phyloP scores from a whole-genome alignment of 2,797 vertebrate genomes.

The Melanotaenia nigrans region DNA sequence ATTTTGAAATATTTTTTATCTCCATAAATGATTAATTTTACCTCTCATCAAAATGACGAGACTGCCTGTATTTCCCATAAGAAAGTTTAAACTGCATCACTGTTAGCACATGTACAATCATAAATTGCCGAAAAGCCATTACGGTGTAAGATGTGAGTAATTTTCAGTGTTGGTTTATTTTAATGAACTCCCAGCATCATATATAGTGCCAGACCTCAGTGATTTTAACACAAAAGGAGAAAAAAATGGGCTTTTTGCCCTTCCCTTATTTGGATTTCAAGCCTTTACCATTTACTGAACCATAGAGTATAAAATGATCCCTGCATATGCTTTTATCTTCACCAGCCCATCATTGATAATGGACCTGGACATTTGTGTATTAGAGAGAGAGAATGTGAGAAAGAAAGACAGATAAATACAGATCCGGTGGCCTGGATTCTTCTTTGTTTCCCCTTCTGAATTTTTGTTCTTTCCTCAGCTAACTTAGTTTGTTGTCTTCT shows the following conservation, averaged over 20 bases:
- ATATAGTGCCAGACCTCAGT: neutral
- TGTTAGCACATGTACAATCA: neutral
- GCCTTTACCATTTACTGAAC: constrained; percentile 10
- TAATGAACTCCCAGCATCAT: neutral
- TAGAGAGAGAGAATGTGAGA: neutral
- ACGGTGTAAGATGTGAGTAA: constrained; percentile 5
- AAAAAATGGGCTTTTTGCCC: constrained; percentile 1
- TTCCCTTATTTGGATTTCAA: constrained; percentile 6
- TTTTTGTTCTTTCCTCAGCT: constrained; percentile 10
- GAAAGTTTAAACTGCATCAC: neutral
- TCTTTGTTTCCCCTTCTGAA: constrained; percentile 4
- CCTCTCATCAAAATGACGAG: constrained; percentile 5
- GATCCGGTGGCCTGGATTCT: neutral
- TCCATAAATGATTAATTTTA: constrained; percentile 20
- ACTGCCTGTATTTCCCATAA: constrained; percentile 4
- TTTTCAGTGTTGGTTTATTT: neutral
- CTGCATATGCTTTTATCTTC: constrained; percentile 36
- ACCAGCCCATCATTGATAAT: constrained; percentile 22
- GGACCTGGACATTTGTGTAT: constrained; percentile 8
- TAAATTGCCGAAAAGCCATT: neutral
- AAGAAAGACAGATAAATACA: neutral
- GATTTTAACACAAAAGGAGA: constrained; percentile 6
- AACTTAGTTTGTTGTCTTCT: constrained; percentile 21
- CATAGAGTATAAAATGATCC: constrained; percentile 26
- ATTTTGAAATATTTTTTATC: constrained; percentile 39